Evolutionary conservation across 2,888 invertebrate species (phyloP), one percentile per base, ranked within the genome.

Genomic region (Polydrusus cervinus): DNA sequence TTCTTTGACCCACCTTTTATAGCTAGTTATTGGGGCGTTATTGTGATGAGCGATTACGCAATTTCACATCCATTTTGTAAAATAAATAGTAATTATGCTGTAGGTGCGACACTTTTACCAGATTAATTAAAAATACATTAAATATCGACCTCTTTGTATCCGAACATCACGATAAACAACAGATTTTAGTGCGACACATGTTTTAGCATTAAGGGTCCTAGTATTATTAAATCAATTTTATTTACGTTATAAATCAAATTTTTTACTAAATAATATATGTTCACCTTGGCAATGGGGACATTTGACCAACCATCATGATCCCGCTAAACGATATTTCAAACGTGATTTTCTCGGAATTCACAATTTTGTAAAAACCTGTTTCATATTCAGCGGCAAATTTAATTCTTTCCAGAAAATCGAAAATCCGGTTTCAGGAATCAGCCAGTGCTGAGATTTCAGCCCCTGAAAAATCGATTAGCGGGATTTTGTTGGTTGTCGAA

Each of bases 121-220:
- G 43, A 43, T 43, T 43, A 43, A 43, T 43, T 43, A 43, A 43
- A 43, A 43, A 43, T 43, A 43, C 43, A 43, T 43, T 43, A 43
- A 43, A 13, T 43, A 43, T 43, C 43, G 43, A 43, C 13, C 43
- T n/a, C 43, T 43, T n/a, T 43, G 6, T 43, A n/a, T 13, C 8
- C 34, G 9, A 34, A 34, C 34, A 34, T 34, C n/a, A 43, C 13
- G 1, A 10, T 43, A n/a, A 43, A 43, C 6, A 43, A 43, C 43
- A 43, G 43, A 43, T 13, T 43, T 43, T 43, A 43, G 43, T 43
- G 11, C 6, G 13, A 9, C 7, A n/a, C 10, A 13, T 2, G 11
- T 9, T 43, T 1, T 1, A n/a, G 43, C n/a, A 43, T 43, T 43
- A 43, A 43, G 43, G n/a, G 43, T 43, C 43, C 43, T n/a, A 43